Evolutionary conservation across 2,113 vertebrate species (phyloP), one percentile per base, ranked within the genome.

Genomic region (Taurulus bubalis): DNA sequence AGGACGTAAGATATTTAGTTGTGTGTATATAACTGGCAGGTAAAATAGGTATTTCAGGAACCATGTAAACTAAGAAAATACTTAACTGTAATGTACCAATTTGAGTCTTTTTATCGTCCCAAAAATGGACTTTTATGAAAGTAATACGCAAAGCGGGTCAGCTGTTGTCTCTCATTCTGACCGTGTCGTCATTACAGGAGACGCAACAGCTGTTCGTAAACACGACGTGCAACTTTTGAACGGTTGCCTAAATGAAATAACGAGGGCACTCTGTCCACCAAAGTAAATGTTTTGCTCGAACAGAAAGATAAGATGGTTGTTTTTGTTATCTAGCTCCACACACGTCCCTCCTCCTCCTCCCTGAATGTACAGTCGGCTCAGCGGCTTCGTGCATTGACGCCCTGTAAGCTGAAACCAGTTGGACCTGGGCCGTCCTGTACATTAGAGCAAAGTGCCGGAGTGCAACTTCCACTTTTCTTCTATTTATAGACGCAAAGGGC

Each of bases 301-400:
- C 40, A 3, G 30, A 12, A 28, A 77, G 92, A 91, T 90, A 87
- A 90, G 64, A 32, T 28, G 55, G 55, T 65, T 83, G 64, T 82
- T 83, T 75, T 56, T 63, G 24, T 89, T 90, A 93, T 93, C 93
- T 82, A 0, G 42, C 40, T 24, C 10, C 85, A 55, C 51, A 10
- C 85, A 79, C 85, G 15, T n/a, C 55, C 5, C 5, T 15, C 64
- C 56, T 5, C 30, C 15, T 15, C n/a, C 34, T 12, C 14, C 30
- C 10, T 15, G 58, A 10, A 16, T 59, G 32, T 32, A 53, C 78
- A 76, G 65, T 14, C 3, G 53, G 71, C 56, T 40, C 55, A 34
- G 1, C 2, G 0, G 4, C 26, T 28, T 15, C 8, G 11, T 80
- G 79, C 70, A 70, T 83, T 73, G 26, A 49, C 22, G 0, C 15